Conservation (phyloP, 1,140 invertebrate genomes). For the Thaumatotibia leucotreta region DNA sequence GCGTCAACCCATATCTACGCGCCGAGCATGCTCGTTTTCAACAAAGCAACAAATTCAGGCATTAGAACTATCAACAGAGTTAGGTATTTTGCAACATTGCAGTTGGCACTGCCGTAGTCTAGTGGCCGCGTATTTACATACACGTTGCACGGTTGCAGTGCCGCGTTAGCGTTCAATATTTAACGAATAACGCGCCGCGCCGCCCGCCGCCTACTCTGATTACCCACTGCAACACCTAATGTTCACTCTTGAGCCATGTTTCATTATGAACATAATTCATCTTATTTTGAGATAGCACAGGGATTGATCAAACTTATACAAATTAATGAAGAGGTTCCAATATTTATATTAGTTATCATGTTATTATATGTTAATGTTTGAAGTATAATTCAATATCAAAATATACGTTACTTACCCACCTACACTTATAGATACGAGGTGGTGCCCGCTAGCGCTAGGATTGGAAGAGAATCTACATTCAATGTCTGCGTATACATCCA, state of each 20-base stretch:
- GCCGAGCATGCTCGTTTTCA: background rate
- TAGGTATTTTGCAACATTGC: conserved; percentile 13
- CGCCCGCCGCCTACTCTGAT: conserved; percentile 34
- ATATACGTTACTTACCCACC: too few relatives aligned
- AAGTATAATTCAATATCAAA: too few relatives aligned
- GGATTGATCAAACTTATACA: too few relatives aligned
- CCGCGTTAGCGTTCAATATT: conserved; percentile 39
- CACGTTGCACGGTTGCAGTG: conserved; percentile 26
- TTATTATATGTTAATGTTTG: too few relatives aligned
- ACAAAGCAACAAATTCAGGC: background rate
- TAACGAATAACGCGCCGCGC: conserved; percentile 37
- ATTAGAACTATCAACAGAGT: background rate
- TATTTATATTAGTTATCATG: too few relatives aligned
- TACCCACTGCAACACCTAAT: conserved; percentile 32
- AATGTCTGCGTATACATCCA: too few relatives aligned
- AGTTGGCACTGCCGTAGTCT: conserved; percentile 23
- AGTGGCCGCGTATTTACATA: conserved; percentile 18
- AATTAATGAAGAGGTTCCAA: too few relatives aligned
- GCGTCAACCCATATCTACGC: background rate
- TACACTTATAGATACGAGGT: too few relatives aligned
- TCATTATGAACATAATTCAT: conserved; percentile 29
- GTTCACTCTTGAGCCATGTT: conserved; percentile 27
- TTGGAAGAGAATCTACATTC: too few relatives aligned
- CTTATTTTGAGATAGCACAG: too few relatives aligned
- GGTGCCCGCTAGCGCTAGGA: too few relatives aligned